Evolutionary conservation across 1,140 invertebrate species (phyloP), one percentile per base, ranked within the genome.

Genomic region (Gryllus bimaculatus): DNA sequence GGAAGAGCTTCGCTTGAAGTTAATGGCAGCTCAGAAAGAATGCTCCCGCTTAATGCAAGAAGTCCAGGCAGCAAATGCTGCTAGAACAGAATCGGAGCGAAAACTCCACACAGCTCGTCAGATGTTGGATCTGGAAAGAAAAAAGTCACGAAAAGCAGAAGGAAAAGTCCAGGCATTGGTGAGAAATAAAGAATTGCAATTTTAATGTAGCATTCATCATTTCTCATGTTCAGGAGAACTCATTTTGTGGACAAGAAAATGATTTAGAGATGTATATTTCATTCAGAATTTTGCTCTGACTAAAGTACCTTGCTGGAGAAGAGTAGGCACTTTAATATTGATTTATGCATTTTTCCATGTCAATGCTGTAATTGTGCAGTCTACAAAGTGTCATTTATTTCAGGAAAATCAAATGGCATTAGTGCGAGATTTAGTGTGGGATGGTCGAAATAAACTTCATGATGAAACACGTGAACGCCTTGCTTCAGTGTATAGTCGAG

Each of bases 401-500:
- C 82, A 94, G 93, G 93, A 93, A 83, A 89, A 89, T 81, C 92
- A 95, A 83, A 88, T 96, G 80, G 85, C 88, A 54, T 86, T 92
- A 82, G 92, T 93, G 0, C 88, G 91, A 75, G 92, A 95, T 83
- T 83, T 95, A 1, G 85, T 96, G 15, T 89, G 92, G 80, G 89
- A 91, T 81, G 91, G 94, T 81, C 87, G 90, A 74, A 87, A 89
- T 48, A 92, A 90, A 80, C 81, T 94, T 8, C 91, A 92, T 82
- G 90, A 94, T 83, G 93, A 95, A 83, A 94, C 93, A 0, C 89
- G 91, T 73, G 93, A 96, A 83, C 94, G 94, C 84, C 86, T 96
- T 3, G 91, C 92, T 49, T 94, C 93, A 84, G 86, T 96, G 0
- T 91, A 92, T 82, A 92, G 84, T 85, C 85, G 49, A 79, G 85